Evolutionary conservation across 2,888 invertebrate genomes (phyloP), one percentile per base, ranked within the genome.

Genomic region (Drosophila austrosaltans): DNA sequence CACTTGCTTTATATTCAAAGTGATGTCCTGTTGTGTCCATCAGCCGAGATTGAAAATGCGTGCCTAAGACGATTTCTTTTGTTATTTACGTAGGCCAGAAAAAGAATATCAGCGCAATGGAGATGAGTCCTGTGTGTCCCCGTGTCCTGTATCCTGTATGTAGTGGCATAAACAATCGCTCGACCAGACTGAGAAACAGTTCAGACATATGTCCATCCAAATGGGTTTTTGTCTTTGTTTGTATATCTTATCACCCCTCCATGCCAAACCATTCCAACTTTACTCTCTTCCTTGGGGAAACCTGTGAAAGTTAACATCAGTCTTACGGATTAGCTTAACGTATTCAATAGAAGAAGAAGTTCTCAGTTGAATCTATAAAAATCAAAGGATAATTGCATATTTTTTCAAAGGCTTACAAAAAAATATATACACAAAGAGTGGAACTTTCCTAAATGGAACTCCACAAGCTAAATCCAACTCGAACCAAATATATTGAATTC

Each of bases 61-160:
- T 88, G 83, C 89, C 88, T 87, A 87, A 87, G 83, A 83, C 88
- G 86, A 89, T 88, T 88, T 86, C 86, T 82, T 88, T 88, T 88
- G 88, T 86, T 86, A 86, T 86, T 89, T 87, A 88, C 84, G 87
- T 32, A 6, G 32, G 32, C 3, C 5, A 22, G 48, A 22, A 22
- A 25, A 48, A 25, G 25, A 6, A 48, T 48, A 48, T 20, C 48
- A 48, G 10, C 10, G 36, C 36, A 36, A 36, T 36, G 36, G 36
- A 36, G 10, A 36, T 8, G 10, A 36, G 5, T 30, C 30, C 30
- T 30, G 4, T 6, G 30, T 30, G 4, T 16, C 16, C 16, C 16
- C 16, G 16, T 16, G 16, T 16, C 16, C 16, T 28, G 32, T 32
- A 4, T 32, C 6, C 32, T 32, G 3, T 6, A 16, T 16, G 32